Evolutionary conservation across 2,113 vertebrate genomes (phyloP).

Genomic region (Melanerpes aurifrons): DNA sequence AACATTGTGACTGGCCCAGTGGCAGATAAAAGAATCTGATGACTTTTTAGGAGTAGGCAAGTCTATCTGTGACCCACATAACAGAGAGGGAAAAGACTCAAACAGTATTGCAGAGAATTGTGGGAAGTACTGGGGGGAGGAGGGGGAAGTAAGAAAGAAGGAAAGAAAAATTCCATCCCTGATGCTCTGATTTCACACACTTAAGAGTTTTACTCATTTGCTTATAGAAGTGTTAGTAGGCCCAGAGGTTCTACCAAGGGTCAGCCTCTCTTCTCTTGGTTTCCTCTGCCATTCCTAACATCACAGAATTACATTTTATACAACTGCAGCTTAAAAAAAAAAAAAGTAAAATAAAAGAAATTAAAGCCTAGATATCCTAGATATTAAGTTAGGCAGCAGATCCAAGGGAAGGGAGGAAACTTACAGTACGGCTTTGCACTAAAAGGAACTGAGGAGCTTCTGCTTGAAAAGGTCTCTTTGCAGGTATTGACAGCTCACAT

Average conservation of each 20-base stretch:
- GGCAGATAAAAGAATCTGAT: background rate
- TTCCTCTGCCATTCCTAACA: background rate
- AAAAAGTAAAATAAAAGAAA: too few species aligned
- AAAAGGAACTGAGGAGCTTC: background rate
- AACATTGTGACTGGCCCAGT: background rate
- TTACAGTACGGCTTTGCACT: background rate
- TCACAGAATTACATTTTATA: background rate
- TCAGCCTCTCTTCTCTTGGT: background rate
- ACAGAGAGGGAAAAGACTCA: background rate
- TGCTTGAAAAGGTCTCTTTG: background rate
- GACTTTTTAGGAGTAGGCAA: conserved; percentile 25
- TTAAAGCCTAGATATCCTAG: too few species aligned
- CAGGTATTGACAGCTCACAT: background rate
- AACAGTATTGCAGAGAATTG: background rate
- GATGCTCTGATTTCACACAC: background rate
- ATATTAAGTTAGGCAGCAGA: background rate
- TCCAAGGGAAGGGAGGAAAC: background rate
- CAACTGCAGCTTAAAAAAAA: background rate
- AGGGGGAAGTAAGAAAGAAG: too few species aligned
- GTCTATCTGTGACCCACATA: conserved; percentile 38
- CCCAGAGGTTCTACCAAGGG: background rate
- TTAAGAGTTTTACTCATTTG: background rate
- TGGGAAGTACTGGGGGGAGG: background rate
- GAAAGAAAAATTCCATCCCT: background rate
- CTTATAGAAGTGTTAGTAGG: accelerated